Conservation (phyloP, 2,113 vertebrate species). For the Cercocebus atys region DNA sequence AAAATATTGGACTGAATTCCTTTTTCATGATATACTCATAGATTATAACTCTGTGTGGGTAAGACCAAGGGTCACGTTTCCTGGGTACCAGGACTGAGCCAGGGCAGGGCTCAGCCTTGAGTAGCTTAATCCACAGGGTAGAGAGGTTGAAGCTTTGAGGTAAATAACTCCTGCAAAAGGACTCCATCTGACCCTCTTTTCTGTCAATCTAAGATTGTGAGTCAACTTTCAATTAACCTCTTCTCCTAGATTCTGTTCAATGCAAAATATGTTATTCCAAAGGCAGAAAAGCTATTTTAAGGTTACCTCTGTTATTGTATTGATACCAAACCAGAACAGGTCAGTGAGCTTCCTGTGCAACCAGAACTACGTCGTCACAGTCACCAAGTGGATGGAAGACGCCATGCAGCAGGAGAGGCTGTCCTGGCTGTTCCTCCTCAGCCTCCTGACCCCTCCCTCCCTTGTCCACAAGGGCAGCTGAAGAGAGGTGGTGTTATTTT, state of each 20-base stretch:
- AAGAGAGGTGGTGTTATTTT: background rate
- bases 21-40: fast-evolving
- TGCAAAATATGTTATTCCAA: background rate
- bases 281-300: background rate
- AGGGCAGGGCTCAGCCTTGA: background rate
- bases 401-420: background rate
- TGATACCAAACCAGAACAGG: background rate
- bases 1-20: background rate
- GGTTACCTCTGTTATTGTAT: background rate
- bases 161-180: background rate
- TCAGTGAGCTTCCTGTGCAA: background rate
- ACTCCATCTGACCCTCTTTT: conserved; percentile 39
- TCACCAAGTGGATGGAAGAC: background rate
- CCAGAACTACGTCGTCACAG: background rate
- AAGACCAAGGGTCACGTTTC: background rate
- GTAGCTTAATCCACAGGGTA: background rate
- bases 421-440: fast-evolving
- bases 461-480: background rate
- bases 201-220: conserved; percentile 21
- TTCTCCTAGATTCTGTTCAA: background rate
- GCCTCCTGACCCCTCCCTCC: background rate
- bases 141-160: background rate
- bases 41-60: background rate
- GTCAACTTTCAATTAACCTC: conserved; percentile 66
- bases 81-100: background rate